Evolutionary conservation across 2,113 vertebrate genomes (phyloP), one percentile per base, ranked within the genome.

Genomic region (Centropus bengalensis): DNA sequence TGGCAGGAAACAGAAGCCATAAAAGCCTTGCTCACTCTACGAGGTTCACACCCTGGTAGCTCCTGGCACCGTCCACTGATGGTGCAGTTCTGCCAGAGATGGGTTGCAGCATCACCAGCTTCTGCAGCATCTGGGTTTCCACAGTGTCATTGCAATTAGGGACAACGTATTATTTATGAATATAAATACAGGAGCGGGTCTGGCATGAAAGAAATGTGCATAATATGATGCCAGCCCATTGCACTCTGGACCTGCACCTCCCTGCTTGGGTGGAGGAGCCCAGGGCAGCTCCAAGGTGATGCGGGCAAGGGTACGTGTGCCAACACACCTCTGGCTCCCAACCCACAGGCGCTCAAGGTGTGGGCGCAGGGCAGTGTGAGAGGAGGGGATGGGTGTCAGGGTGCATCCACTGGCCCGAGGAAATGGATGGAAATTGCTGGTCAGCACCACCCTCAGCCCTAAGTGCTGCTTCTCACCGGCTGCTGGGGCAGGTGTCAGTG

Each of bases 351-450:
- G 7, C 73, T 33, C 8, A 15, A 27, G 63, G 32, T 4, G 2
- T 2, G 24, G 86, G 67, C 22, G n/a, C 2, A 1, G 79, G 67
- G 87, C 77, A 36, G 78, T 20, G 0, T 0, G 1, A 60, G 36
- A 32, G 74, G 30, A 91, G 70, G 74, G 63, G 11, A 54, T 0
- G 4, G 32, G 26, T 44, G 73, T 58, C 78, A 71, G 69, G 86
- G 69, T 67, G 91, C 87, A 82, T 80, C 86, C 3, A 3, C 44
- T 4, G 5, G 83, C 64, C 38, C 11, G 1, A 77, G 89, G 92
- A 93, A 80, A 94, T 87, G 93, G 86, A 86, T 71, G 96, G 82
- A 88, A 97, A 96, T 94, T 86, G 88, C 51, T 3, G 2, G 45
- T 60, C 42, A 32, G 10, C 8, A 1, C 58, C 8, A 42, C 82